Evolutionary conservation across 2,113 vertebrate genomes (phyloP).

Genomic region (Cheirogaleus medius): DNA sequence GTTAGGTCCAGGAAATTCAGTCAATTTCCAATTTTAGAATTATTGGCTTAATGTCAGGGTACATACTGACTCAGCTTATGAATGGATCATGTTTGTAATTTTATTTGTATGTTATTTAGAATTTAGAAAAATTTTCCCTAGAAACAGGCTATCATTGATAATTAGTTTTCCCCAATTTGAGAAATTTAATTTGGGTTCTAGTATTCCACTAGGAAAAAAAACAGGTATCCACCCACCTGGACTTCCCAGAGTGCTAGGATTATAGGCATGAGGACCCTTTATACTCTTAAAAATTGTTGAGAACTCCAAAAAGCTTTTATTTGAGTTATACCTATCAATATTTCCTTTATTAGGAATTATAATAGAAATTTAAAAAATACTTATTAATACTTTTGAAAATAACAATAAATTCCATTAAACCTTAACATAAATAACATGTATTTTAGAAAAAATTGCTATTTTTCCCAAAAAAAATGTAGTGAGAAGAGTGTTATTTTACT

Average conservation of each 20-base stretch:
- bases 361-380: neutral
- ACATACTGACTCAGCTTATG: conserved; percentile 30
- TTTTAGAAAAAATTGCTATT: neutral
- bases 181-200: conserved; percentile 32
- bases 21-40: conserved; percentile 47
- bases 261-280: too few species aligned
- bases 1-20: conserved; percentile 32
- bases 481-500: neutral
- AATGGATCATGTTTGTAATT: neutral
- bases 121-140: conserved; percentile 32
- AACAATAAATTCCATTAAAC: neutral
- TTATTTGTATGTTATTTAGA: conserved; percentile 49
- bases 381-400: neutral
- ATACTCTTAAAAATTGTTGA: neutral
- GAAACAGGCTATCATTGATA: neutral
- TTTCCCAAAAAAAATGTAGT: neutral
- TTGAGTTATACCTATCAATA: neutral
- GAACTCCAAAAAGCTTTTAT: neutral
- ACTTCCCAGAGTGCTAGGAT: too few species aligned
- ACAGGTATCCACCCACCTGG: neutral
- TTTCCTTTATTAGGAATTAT: neutral
- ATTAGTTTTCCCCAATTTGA: neutral
- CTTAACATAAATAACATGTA: neutral
- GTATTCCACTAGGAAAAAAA: neutral
- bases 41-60: conserved; percentile 11